phyloP scores from a whole-genome alignment of 2,797 vertebrate genomes.

The Tolypeutes matacus region DNA sequence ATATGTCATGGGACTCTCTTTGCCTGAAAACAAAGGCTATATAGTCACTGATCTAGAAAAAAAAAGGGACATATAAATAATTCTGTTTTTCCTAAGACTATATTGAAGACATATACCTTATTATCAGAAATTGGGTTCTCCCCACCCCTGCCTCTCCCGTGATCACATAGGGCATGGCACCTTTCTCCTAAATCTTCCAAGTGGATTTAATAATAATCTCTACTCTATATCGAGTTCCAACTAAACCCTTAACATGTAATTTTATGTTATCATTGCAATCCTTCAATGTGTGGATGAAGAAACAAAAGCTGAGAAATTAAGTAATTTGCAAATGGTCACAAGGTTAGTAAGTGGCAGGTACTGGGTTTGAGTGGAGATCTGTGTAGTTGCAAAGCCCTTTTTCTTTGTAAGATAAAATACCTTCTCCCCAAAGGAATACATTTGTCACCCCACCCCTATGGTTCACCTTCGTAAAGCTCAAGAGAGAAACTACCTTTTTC shows the following conservation, averaged over 20 bases:
- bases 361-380: not conserved
- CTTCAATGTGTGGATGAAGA: not conserved
- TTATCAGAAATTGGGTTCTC: not conserved
- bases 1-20: not conserved
- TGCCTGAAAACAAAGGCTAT: not conserved
- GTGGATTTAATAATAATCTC: not conserved
- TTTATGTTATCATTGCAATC: not conserved
- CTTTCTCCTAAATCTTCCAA: not conserved
- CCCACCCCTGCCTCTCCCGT: not conserved
- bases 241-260: not conserved
- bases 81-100: not conserved
- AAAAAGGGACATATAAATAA: not conserved
- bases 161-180: not conserved
- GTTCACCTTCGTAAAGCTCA: conserved; percentile 45
- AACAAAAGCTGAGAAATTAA: not conserved
- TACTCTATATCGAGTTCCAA: not conserved
- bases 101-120: not conserved
- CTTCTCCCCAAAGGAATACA: not conserved
- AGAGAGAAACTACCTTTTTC: conserved; percentile 71
- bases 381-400: not conserved
- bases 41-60: not conserved
- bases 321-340: not conserved
- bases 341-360: not conserved
- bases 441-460: conserved; percentile 46
- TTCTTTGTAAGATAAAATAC: not conserved